phyloP scores from a whole-genome alignment of 2,888 invertebrate genomes.

The Deilephila porcellus region DNA sequence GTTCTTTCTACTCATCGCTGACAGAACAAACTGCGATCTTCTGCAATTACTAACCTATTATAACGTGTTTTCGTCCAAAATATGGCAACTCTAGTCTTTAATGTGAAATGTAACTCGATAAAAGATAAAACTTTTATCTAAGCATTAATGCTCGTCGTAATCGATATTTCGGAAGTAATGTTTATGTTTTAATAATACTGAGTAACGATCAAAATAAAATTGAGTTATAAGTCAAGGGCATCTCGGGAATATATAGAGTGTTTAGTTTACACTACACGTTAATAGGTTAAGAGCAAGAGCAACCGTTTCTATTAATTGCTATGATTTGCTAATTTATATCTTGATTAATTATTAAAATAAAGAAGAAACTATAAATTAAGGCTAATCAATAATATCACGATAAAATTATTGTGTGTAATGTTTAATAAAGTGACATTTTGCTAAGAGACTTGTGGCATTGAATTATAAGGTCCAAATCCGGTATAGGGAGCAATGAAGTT shows the following conservation, averaged over 20 bases:
- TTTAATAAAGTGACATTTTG: no score
- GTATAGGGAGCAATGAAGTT: no score
- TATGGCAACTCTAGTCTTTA: background rate
- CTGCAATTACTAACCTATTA: no score
- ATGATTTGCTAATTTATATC: background rate
- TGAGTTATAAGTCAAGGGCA: slow-evolving; percentile 5
- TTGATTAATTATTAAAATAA: background rate
- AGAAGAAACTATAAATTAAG: background rate
- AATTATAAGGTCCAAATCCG: no score
- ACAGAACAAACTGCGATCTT: no score
- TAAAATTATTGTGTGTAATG: no score
- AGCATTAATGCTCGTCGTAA: background rate
- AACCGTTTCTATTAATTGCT: background rate
- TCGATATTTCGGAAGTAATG: background rate
- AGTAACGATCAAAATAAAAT: background rate
- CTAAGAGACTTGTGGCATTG: no score
- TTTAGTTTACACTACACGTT: background rate
- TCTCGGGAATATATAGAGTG: background rate
- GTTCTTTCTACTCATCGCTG: no score
- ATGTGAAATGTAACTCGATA: background rate
- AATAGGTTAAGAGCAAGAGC: background rate
- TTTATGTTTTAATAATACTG: background rate
- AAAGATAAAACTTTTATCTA: background rate
- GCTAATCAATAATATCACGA: no score
- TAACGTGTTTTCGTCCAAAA: no score